phyloP scores from a whole-genome alignment of 2,113 vertebrate genomes.

The Lophotis ruficrista region DNA sequence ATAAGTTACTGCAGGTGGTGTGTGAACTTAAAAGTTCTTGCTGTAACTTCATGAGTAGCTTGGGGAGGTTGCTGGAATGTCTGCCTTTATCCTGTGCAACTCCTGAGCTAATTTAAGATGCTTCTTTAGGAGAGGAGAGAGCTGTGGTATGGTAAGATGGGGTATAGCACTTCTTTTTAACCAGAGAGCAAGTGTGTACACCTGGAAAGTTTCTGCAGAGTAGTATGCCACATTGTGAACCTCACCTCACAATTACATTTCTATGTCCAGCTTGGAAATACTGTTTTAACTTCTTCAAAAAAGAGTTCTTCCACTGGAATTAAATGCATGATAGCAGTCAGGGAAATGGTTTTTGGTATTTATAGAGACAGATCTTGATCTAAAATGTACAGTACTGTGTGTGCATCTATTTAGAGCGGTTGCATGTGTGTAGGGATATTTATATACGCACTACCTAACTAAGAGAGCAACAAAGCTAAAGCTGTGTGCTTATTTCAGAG shows the following conservation, averaged over 20 bases:
- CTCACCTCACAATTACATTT: neutral
- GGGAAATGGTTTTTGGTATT: neutral
- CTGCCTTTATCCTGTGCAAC: neutral
- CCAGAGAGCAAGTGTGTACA: neutral
- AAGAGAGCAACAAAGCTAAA: neutral
- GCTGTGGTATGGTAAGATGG: neutral
- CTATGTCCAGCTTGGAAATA: neutral
- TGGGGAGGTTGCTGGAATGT: neutral
- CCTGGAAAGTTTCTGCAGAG: neutral
- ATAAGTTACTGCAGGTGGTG: neutral
- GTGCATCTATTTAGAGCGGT: neutral
- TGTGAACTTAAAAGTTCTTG: neutral
- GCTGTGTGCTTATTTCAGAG: slow-evolving; percentile 74
- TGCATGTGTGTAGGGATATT: neutral
- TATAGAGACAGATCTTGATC: neutral
- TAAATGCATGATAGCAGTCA: neutral
- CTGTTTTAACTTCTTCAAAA: neutral
- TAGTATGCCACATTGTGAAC: neutral
- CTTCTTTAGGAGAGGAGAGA: neutral
- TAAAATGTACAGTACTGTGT: neutral
- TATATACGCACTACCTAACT: neutral
- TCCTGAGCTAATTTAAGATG: neutral
- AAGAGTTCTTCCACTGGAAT: neutral
- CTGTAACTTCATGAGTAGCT: neutral
- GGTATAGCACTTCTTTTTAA: neutral